Evolutionary conservation across 2,888 invertebrate genomes (phyloP).

Genomic region (Amiota communis): DNA sequence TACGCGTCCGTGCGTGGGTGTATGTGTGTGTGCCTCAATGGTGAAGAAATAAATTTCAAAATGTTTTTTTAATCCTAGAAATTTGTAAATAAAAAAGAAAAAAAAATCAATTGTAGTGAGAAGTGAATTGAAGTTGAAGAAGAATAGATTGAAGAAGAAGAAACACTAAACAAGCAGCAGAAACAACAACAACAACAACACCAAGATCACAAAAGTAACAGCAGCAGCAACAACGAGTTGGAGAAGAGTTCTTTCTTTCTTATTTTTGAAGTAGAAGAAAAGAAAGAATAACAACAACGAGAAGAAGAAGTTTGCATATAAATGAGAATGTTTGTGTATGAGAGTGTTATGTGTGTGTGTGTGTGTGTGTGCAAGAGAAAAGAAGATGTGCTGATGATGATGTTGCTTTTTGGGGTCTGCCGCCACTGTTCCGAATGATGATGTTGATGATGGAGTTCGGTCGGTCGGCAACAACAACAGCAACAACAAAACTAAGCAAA

Average conservation of each 20-base stretch:
- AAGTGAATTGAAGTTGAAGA: conserved; percentile 34
- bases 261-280: too few relatives aligned
- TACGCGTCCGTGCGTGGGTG: background rate
- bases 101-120: conserved; percentile 66
- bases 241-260: too few relatives aligned
- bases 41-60: background rate
- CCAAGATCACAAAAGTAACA: too few relatives aligned
- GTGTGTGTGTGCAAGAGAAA: conserved; percentile 41
- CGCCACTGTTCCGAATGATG: conserved; percentile 23
- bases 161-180: too few relatives aligned
- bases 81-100: conserved; percentile 40
- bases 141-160: background rate
- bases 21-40: background rate
- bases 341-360: conserved; percentile 9
- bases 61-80: background rate
- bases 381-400: conserved; percentile 30
- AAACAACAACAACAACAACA: too few relatives aligned
- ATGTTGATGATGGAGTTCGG: conserved; percentile 45
- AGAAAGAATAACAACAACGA: conserved; percentile 34
- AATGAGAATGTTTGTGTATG: conserved; percentile 13
- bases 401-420: conserved; percentile 24
- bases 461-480: conserved; percentile 1
- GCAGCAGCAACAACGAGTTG: too few relatives aligned
- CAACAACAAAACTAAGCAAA: too few relatives aligned
- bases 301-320: conserved; percentile 41